Evolutionary conservation across 2,113 vertebrate genomes (phyloP), one percentile per base, ranked within the genome.

Genomic region (Pholis gunnellus): DNA sequence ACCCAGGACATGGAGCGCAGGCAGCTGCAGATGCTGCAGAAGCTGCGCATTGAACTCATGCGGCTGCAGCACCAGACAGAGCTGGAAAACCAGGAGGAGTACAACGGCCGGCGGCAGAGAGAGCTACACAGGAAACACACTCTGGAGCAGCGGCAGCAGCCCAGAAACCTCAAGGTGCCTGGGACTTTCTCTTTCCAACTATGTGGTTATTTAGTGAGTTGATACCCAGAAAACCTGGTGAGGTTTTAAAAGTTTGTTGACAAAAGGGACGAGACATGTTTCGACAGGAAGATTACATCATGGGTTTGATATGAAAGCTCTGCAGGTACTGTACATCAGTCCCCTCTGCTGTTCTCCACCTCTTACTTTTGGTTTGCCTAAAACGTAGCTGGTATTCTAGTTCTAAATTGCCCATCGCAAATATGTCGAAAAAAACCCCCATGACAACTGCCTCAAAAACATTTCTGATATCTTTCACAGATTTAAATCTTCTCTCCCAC

Each of bases 71-170:
- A 99, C 94, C 98, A 99, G 94, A 99, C 97, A 1, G 98, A 99
- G 94, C 96, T 98, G 9, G 98, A 99, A 88, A 99, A 99, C 95
- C 98, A 99, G 96, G 97, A 98, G 90, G 98, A 99, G 82, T 99
- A 99, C 96, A 99, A 99, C 95, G 96, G 96, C 89, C 95, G 98
- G 80, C 93, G 98, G 56, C 97, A 99, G 88, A 95, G 96, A 83
- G 98, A 99, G 90, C 96, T 99, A 91, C 97, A 98, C 95, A 95
- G 98, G 91, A 99, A 99, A 95, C 98, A 99, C 84, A 96, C 96
- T 85, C 97, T 99, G 95, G 98, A 99, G 95, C 97, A 99, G 88
- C 96, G 98, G 95, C 98, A 99, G 95, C 98, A 99, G 96, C 98
- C 98, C 91, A 97, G 98, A 94, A 97, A 98, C 94, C 95, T 99